A percentile compares a stretch with the other conserved stretches of the same genome.
Conservation (phyloP, 2,797 vertebrate species). For the Vultur gryphus region DNA sequence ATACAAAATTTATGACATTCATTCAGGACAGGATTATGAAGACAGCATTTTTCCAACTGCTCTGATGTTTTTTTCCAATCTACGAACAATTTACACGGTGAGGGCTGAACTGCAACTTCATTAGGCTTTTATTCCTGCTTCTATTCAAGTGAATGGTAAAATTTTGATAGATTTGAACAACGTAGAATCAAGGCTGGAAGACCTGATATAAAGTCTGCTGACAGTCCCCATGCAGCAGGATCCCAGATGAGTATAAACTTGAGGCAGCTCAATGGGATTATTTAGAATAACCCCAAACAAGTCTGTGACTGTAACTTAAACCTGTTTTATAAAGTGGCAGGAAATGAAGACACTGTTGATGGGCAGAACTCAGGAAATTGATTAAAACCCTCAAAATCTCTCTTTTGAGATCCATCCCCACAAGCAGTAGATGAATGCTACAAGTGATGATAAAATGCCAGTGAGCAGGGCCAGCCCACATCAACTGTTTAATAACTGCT, state of each 20-base stretch:
- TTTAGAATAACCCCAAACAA: not conserved
- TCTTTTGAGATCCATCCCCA: not conserved
- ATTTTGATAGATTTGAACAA: not conserved
- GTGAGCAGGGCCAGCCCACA: not conserved
- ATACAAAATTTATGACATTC: not conserved
- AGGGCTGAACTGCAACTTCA: not conserved
- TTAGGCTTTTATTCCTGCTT: not conserved
- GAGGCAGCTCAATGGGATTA: not conserved
- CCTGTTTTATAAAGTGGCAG: conserved; percentile 17
- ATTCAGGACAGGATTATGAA: not conserved
- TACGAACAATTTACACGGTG: not conserved
- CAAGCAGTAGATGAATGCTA: not conserved
- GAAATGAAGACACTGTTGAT: conserved; percentile 42
- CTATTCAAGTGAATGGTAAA: not conserved
- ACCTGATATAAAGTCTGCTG: not conserved
- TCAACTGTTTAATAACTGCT: not conserved
- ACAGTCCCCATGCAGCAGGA: not conserved
- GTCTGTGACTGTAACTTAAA: not conserved
- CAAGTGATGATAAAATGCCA: not conserved
- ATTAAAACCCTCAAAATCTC: conserved; percentile 17
- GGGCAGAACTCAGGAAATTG: conserved; percentile 17
- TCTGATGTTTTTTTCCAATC: not conserved
- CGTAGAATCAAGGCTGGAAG: not conserved
- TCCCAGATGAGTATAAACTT: not conserved
- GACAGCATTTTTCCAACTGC: not conserved